Evolutionary conservation across 1,140 invertebrate species (phyloP).

Genomic region (Neotoxoptera formosana): DNA sequence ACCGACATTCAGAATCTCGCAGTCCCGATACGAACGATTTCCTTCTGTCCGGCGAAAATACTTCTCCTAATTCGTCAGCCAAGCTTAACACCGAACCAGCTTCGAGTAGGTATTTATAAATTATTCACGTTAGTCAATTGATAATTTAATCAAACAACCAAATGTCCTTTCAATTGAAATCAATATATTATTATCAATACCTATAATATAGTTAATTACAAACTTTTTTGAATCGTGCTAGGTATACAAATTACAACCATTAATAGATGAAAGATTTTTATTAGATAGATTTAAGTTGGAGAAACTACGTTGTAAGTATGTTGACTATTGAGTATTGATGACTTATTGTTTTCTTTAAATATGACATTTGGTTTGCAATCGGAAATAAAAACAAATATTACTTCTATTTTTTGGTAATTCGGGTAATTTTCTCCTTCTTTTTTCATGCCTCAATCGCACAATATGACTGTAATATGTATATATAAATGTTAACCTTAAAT

Average conservation of each 20-base stretch:
- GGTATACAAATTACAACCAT: not conserved
- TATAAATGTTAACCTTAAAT: not conserved
- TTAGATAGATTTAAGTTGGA: not conserved
- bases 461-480: slow-evolving; percentile 56
- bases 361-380: not conserved
- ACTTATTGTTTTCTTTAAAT: not conserved
- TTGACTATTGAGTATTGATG: not conserved
- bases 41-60: slow-evolving; percentile 52
- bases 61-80: slow-evolving; percentile 61
- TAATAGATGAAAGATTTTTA: not conserved
- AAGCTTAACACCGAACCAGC: slow-evolving; percentile 60
- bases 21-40: slow-evolving; percentile 39
- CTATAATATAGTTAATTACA: not conserved
- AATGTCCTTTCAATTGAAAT: not conserved
- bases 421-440: slow-evolving; percentile 79
- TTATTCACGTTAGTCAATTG: not conserved
- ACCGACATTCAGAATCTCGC: slow-evolving; percentile 52
- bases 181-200: not conserved
- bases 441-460: slow-evolving; percentile 65
- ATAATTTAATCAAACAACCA: not conserved
- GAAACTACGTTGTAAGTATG: not conserved
- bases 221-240: not conserved
- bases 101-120: not conserved
- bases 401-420: slow-evolving; percentile 86
- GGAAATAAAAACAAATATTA: slow-evolving; percentile 18